Evolutionary conservation across 2,888 invertebrate genomes (phyloP), one percentile per base, ranked within the genome.

Genomic region (Theretra japonica): DNA sequence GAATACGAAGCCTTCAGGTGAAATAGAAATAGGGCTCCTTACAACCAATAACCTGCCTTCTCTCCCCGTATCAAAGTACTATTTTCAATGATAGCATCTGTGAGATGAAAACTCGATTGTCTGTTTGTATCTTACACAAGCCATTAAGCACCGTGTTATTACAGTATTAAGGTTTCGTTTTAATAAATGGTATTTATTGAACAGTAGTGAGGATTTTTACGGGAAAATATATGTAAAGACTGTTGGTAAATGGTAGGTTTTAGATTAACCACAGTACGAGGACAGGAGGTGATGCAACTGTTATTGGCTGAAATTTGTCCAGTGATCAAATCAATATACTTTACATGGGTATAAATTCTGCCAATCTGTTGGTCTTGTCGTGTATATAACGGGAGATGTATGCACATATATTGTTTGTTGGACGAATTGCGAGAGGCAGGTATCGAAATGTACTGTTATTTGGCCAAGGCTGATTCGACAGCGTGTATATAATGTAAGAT

Each of bases 191-290:
- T n/a, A 28, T 30, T 28, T 30, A 30, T 4, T 17, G n/a, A 30
- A 28, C 59, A 28, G 15, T 21, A 33, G 19, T 7, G 41, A 11
- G 21, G 33, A 62, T 41, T 41, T 65, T 41, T 21, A n/a, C 33
- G 41, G 23, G 21, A 65, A 65, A 65, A 65, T 65, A 65, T 41
- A 15, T 41, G 41, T 65, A 65, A 23, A 33, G 33, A 7, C 62
- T 65, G 23, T 15, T 41, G 41, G 62, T 65, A 21, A 65, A 65
- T 41, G 62, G 41, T 65, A 30, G 23, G 41, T 41, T 65, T 41
- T 21, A 41, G 62, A 17, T 30, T 60, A 7, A 60, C 25, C 19
- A 28, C 19, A 53, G n/a, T 53, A 19, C n/a, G 28, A 19, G 30
- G 17, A 17, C 58, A 25, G 17, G 58, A 25, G 17, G 17, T 17